Conservation (phyloP, 2,797 vertebrate species). For the Mareca strepera region DNA sequence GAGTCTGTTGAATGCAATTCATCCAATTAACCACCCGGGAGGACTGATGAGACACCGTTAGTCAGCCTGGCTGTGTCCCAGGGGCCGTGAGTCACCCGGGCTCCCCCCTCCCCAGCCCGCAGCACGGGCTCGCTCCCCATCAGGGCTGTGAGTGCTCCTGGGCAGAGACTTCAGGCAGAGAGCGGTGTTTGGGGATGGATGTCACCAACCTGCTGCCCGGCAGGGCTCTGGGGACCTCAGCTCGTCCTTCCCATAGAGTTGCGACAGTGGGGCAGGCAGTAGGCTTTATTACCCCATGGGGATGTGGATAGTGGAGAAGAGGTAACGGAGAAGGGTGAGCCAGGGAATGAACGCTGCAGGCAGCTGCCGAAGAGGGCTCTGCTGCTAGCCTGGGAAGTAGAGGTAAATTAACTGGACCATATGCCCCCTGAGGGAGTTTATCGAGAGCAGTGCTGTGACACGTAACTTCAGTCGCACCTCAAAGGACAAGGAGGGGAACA, state of each 20-base stretch:
- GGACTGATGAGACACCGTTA: not conserved
- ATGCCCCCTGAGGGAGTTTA: not conserved
- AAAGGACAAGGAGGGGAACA: slow-evolving; percentile 9
- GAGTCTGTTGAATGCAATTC: slow-evolving; percentile 22
- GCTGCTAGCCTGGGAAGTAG: not conserved
- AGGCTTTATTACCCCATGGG: not conserved
- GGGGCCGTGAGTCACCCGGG: slow-evolving; percentile 36
- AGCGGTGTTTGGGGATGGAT: not conserved
- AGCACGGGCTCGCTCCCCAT: not conserved
- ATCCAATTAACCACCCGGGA: slow-evolving; percentile 3
- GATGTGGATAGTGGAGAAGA: not conserved
- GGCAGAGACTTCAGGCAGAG: not conserved
- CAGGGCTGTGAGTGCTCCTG: not conserved
- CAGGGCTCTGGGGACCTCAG: not conserved
- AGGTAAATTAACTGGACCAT: not conserved
- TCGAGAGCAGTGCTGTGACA: not conserved
- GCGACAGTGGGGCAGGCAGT: not conserved
- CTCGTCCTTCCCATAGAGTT: not conserved
- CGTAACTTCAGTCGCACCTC: slow-evolving; percentile 17
- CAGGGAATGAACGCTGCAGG: not conserved
- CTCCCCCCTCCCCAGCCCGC: not conserved
- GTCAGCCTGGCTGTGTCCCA: slow-evolving; percentile 35
- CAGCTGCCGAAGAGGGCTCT: not conserved
- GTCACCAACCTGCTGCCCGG: not conserved
- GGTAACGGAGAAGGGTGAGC: not conserved